These are phyloP conservation scores for Orientallactaga sibirica DNA, from an alignment of 2,797 vertebrate species.

Conservation along the genomic window DNA sequence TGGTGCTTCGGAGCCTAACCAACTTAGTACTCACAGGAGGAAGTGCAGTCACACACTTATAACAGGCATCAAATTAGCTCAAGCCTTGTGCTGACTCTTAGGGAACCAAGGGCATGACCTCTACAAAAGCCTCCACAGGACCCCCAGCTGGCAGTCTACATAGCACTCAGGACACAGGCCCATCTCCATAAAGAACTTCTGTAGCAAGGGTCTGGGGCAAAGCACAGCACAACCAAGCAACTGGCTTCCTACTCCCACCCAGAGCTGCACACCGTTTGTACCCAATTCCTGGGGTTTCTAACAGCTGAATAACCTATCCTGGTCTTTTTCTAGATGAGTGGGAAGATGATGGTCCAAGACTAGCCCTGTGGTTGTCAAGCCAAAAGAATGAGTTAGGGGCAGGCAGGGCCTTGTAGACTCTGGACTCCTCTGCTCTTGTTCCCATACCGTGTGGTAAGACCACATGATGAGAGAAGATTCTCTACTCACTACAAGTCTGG, in stretches of 20 bases:
- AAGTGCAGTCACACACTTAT: neutral
- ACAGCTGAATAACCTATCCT: neutral
- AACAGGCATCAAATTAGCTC: neutral
- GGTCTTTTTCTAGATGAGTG: neutral
- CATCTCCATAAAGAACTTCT: neutral
- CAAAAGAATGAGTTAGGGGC: neutral
- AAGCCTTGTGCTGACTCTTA: neutral
- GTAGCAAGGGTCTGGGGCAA: neutral
- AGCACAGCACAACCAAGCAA: neutral
- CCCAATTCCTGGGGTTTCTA: neutral
- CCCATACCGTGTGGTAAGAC: neutral
- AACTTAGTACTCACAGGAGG: neutral
- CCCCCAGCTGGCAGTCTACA: neutral
- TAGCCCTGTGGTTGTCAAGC: conserved; percentile 8
- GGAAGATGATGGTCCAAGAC: neutral
- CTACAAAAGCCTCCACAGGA: neutral
- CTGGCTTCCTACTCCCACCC: neutral
- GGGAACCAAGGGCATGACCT: neutral
- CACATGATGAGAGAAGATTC: neutral
- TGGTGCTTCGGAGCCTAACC: neutral
- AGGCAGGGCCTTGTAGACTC: neutral
- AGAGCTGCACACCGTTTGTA: neutral
- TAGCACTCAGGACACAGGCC: neutral
- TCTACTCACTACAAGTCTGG: neutral
- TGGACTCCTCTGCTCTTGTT: neutral